Conservation (phyloP, 2,888 invertebrate species). For the Heteromurus nitidus region DNA sequence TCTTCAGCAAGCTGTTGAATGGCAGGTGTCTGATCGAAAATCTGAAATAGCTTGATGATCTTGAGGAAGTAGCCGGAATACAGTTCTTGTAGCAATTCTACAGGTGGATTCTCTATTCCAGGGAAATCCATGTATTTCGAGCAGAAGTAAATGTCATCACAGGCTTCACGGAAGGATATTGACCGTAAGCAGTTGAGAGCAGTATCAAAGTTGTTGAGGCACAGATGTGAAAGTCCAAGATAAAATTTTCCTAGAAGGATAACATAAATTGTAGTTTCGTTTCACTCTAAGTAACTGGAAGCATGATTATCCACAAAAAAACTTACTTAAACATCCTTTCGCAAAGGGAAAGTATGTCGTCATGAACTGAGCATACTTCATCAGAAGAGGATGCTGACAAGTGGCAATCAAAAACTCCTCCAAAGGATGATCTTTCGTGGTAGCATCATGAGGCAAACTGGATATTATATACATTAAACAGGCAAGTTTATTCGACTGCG, state of each 20-base stretch:
- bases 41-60: slow-evolving; percentile 71
- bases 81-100: slow-evolving; percentile 35
- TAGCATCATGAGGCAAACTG: slow-evolving; percentile 67
- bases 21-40: slow-evolving; percentile 66
- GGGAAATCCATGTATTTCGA: slow-evolving; percentile 62
- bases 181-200: slow-evolving; percentile 66
- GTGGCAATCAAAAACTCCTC: slow-evolving; percentile 72
- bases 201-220: slow-evolving; percentile 65
- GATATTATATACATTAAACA: neutral
- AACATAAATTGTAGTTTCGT: no score
- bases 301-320: no score
- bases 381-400: slow-evolving; percentile 69
- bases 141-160: slow-evolving; percentile 68
- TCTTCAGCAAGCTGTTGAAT: slow-evolving; percentile 68
- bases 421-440: slow-evolving; percentile 68
- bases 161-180: slow-evolving; percentile 61
- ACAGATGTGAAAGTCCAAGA: slow-evolving; percentile 63
- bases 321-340: slow-evolving; percentile 65
- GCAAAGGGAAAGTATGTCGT: slow-evolving; percentile 63
- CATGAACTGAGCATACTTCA: slow-evolving; percentile 69
- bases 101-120: slow-evolving; percentile 33
- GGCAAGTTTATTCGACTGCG: no score
- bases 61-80: slow-evolving; percentile 51
- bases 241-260: slow-evolving; percentile 68
- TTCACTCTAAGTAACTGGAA: no score